A percentile compares a stretch with the other conserved stretches of the same genome.
These are phyloP conservation scores for Nebria brevicollis DNA, from an alignment of 2,888 invertebrate genomes.

Conservation along the genomic window DNA sequence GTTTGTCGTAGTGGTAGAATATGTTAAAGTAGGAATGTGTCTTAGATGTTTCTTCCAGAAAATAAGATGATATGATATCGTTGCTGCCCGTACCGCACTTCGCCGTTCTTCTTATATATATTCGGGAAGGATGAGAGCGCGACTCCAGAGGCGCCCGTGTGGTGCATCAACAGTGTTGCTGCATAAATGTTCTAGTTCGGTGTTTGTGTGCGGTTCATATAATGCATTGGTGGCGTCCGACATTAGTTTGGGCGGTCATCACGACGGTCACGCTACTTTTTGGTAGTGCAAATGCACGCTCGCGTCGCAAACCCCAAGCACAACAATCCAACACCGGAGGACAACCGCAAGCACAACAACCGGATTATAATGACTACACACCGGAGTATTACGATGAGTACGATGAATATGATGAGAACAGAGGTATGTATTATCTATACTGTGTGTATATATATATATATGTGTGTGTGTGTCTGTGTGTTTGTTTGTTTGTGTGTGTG, in stretches of 20 bases:
- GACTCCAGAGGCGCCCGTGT: background rate
- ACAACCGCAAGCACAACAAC: slow-evolving; percentile 56
- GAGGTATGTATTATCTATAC: slow-evolving; percentile 49
- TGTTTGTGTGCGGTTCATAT: background rate
- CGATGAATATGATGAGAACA: slow-evolving; percentile 56
- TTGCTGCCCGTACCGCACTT: background rate
- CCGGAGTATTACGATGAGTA: slow-evolving; percentile 57
- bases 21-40: background rate
- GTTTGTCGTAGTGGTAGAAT: background rate
- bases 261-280: slow-evolving; percentile 34
- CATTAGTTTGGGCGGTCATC: background rate
- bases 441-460: no score
- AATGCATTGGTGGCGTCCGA: slow-evolving; percentile 12
- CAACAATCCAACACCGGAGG: slow-evolving; percentile 25
- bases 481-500: slow-evolving; percentile 17
- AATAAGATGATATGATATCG: background rate
- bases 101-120: background rate
- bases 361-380: slow-evolving; percentile 56
- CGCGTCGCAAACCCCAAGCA: slow-evolving; percentile 23
- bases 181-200: background rate
- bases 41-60: background rate
- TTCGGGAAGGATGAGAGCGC: background rate
- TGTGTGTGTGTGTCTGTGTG: slow-evolving; percentile 10
- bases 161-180: background rate
- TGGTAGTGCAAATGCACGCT: slow-evolving; percentile 46